Evolutionary conservation across 1,140 invertebrate genomes (phyloP), one percentile per base, ranked within the genome.

Genomic region (Dufourea novaeangliae): DNA sequence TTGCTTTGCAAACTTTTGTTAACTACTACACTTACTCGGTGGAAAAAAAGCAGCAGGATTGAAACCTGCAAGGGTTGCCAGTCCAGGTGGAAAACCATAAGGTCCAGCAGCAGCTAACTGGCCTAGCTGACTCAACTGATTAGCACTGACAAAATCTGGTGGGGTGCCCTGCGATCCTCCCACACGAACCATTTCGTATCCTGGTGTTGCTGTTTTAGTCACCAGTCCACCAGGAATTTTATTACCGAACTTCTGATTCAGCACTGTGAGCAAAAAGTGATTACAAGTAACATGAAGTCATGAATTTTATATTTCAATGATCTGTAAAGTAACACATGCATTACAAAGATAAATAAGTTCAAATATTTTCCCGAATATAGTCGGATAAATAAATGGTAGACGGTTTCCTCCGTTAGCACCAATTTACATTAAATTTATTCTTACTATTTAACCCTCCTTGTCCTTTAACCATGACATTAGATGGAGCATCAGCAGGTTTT

Each of bases 41-140:
- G 96, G 95, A 89, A 96, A 93, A 90, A 96, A 94, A 86, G 95
- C 95, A 84, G 95, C 95, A 87, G 95, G 93, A 92, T 94, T 95
- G 87, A 94, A 95, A 11, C 93, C 93, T 29, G 92, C 89, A 14
- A 90, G 81, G 52, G 85, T 86, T 46, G 86, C 79, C 39, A 87
- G 41, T 76, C 83, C 82, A 8, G 79, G 80, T 62, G 85, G 77
- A 52, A 90, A 90, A 32, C 73, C 80, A 59, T 81, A 84, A n/a
- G 78, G 76, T 46, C 76, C 77, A 17, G 79, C 71, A 61, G 88
- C 82, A n/a, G 84, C 86, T 69, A 91, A 83, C 8, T 86, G 89
- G 59, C 83, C 85, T 62, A 89, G 64, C 64, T 89, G 85, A 84
- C 89, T 86, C 77, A 88, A 71, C 37, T 89, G 89, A 64, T 83